Conservation (phyloP, 2,797 vertebrate species). For the Meda fulgida region DNA sequence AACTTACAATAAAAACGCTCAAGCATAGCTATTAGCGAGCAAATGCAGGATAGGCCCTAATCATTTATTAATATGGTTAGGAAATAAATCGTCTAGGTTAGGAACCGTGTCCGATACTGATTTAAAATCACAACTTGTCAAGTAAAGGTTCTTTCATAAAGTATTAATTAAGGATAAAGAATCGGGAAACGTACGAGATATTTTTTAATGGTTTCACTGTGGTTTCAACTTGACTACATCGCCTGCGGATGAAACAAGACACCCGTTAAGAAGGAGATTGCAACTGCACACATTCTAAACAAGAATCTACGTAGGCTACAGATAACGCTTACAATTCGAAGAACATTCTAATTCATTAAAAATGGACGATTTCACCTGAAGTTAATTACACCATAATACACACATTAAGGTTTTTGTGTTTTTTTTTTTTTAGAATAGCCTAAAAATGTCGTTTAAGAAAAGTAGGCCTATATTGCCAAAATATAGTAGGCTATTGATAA, state of each 20-base stretch:
- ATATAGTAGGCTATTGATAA: background rate
- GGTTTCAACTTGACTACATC: slow-evolving; percentile 76
- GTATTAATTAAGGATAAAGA: slow-evolving; percentile 19
- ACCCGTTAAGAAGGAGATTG: slow-evolving; percentile 57
- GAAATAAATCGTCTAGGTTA: background rate
- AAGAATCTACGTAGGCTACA: background rate
- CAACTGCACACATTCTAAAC: slow-evolving; percentile 3
- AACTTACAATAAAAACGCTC: background rate
- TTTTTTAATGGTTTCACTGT: slow-evolving; percentile 69
- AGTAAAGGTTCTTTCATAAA: slow-evolving; percentile 19
- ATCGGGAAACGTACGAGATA: background rate
- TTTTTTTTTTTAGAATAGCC: background rate
- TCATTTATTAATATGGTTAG: background rate
- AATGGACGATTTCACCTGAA: background rate
- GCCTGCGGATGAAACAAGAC: slow-evolving; percentile 79
- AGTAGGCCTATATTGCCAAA: background rate
- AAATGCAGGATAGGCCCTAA: background rate
- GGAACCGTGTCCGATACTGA: background rate
- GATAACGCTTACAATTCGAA: background rate
- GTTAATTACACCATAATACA: background rate
- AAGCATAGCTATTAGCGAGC: background rate
- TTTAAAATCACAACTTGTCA: slow-evolving; percentile 34
- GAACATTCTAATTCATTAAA: background rate
- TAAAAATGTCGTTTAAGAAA: background rate
- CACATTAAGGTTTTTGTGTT: background rate